These are phyloP conservation scores for Dolichopus griseipennis DNA, from an alignment of 2,888 invertebrate species.

Conservation along the genomic window DNA sequence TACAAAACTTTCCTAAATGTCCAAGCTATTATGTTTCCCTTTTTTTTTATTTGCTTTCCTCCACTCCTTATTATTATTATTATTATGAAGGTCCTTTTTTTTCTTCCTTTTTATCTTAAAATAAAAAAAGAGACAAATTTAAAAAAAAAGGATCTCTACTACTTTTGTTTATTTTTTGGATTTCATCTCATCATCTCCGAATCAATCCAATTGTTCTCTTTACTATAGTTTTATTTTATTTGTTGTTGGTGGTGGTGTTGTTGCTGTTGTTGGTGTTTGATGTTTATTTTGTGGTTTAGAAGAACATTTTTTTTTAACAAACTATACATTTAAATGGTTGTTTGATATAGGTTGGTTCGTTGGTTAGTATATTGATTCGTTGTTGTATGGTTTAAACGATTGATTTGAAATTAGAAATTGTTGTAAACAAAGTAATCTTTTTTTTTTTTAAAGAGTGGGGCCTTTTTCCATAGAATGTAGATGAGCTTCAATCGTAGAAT, in stretches of 20 bases:
- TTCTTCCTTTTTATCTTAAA: too few relatives aligned
- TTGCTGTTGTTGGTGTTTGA: neutral
- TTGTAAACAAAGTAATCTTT: neutral
- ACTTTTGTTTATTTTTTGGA: neutral
- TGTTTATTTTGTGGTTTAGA: neutral
- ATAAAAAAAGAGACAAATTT: too few relatives aligned
- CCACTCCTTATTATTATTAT: too few relatives aligned
- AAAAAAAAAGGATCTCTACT: neutral
- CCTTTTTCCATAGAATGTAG: too few relatives aligned
- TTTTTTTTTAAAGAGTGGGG: too few relatives aligned
- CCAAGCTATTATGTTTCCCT: neutral
- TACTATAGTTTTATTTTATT: too few relatives aligned
- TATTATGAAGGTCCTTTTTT: neutral
- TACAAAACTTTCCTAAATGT: neutral
- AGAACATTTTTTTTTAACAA: neutral
- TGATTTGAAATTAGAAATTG: neutral
- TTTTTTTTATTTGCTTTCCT: too few relatives aligned
- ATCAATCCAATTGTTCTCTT: neutral
- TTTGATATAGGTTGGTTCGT: neutral
- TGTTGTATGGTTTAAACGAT: too few relatives aligned
- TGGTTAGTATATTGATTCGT: too few relatives aligned
- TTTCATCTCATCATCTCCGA: neutral
- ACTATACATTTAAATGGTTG: neutral
- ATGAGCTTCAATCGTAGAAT: too few relatives aligned
- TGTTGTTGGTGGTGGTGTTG: too few relatives aligned